A percentile compares a stretch with the other conserved stretches of the same genome.
Conservation (phyloP, 2,888 invertebrate genomes). For the Taphrorychus bicolor region DNA sequence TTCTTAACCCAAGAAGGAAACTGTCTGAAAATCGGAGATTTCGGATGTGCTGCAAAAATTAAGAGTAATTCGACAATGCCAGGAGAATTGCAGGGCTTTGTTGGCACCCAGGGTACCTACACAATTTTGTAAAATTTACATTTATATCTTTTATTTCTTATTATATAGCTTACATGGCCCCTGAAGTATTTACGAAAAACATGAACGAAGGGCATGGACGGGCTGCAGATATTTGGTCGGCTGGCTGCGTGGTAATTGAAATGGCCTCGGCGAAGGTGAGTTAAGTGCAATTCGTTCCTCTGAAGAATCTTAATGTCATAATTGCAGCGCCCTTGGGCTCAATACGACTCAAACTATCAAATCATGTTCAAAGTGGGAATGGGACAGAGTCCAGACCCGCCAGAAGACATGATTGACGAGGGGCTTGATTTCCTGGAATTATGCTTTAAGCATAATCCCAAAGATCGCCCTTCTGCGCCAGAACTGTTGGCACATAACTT, state of each 20-base stretch:
- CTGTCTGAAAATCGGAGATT: constrained; percentile 92
- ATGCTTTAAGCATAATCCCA: constrained; percentile 86
- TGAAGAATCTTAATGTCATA: background rate
- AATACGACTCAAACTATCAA: constrained; percentile 92
- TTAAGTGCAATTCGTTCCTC: background rate
- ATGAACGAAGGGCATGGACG: constrained; percentile 84
- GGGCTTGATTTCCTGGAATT: constrained; percentile 79
- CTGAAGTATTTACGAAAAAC: constrained; percentile 90
- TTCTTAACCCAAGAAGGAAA: constrained; percentile 89
- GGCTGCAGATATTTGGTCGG: constrained; percentile 95
- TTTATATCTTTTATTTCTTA: background rate
- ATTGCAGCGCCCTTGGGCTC: constrained; percentile 86
- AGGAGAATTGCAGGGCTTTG: constrained; percentile 86
- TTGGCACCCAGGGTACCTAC: constrained; percentile 93
- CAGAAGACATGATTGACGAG: constrained; percentile 79
- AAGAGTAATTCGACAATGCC: constrained; percentile 86
- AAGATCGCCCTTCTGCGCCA: constrained; percentile 72
- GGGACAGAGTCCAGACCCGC: constrained; percentile 83
- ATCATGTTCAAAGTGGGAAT: constrained; percentile 96
- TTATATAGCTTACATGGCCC: constrained; percentile 90
- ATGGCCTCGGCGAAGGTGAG: constrained; percentile 91
- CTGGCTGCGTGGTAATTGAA: constrained; percentile 94
- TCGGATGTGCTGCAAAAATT: constrained; percentile 93
- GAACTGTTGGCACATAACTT: constrained; percentile 80
- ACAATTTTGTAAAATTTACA: too few species aligned